Percentiles rank a stretch among this genome's conserved stretches.
Evolutionary conservation across 2,888 invertebrate species (phyloP).

Genomic region (Tholera decimalis): DNA sequence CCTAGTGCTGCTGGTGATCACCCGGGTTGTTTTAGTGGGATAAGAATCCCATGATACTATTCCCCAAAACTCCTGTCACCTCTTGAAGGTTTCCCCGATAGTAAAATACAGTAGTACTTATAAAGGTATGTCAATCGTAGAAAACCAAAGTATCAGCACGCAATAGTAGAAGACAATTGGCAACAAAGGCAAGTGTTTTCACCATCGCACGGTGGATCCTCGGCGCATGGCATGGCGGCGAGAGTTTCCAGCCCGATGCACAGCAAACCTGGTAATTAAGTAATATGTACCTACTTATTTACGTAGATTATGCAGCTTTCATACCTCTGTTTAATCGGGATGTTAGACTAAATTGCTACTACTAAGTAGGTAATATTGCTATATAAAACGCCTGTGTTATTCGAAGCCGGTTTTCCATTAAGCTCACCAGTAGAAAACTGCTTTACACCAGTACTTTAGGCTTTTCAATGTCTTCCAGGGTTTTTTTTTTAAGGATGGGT

Average conservation of each 20-base stretch:
- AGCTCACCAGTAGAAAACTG: not conserved
- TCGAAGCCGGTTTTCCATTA: conserved; percentile 32
- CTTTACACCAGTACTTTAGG: not conserved
- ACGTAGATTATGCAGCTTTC: conserved; percentile 67
- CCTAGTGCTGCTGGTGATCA: no score
- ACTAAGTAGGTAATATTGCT: no score
- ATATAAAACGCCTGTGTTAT: conserved; percentile 37
- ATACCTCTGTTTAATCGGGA: conserved; percentile 59
- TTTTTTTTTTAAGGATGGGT: no score
- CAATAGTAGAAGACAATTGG: conserved; percentile 25
- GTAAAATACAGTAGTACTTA: no score
- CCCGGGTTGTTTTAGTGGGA: no score
- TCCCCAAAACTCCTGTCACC: no score
- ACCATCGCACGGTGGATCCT: conserved; percentile 73
- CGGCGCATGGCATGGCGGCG: conserved; percentile 59
- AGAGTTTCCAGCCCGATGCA: conserved; percentile 82
- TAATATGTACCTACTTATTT: conserved; percentile 57
- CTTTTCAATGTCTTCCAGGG: not conserved
- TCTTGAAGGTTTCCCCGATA: no score
- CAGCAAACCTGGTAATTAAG: conserved; percentile 70
- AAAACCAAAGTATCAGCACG: conserved; percentile 6
- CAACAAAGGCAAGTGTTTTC: conserved; percentile 76
- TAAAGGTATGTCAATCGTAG: not conserved
- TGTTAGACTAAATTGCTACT: conserved; percentile 43
- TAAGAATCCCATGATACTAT: no score